Base-by-base conservation (phyloP, 2,888 invertebrate genomes). In the Oscheius sp. region DNA sequence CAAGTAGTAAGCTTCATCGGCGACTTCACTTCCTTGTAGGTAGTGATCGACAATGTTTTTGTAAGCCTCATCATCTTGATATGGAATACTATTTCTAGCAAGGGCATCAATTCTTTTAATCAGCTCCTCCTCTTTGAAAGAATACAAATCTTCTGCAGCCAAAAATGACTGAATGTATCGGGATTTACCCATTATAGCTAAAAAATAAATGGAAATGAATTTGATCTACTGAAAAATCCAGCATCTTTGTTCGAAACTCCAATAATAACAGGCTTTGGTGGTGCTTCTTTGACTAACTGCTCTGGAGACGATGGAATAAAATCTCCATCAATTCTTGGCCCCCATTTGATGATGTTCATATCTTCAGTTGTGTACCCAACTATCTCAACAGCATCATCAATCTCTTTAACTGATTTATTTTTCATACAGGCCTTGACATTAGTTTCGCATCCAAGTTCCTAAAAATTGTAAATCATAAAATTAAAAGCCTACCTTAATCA, bases 371-470 rank as follows among this genome's bases (percentile, higher is more conserved):
- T 64, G 23, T 25, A 17, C n/a, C 69, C 64, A n/a, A 67, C 48
- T 20, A 12, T 57, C 5, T 69, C 34, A 10, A 76, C 46, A 5
- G 78, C 78, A 15, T 71, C 68, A 45, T 55, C 53, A n/a, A 78
- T 70, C 23, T 76, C 69, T 29, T 74, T 68, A 12, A 76, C 31
- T 10, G 70, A 58, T 39, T 66, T 70, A 12, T 34, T 48, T 31
- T 79, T 73, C 48, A 78, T 33, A 39, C 79, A 74, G 17, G 66
- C 39, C 20, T 64, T 64, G 33, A 29, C 20, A 33, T 55, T 34
- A 5, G 46, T 15, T 8, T 3, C 2, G 33, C 69, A 69, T 1
- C 72, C 73, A n/a, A 69, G 53, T 31, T 69, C 48, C 65, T 72
- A 17, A 34, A 66, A 48, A 10, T 17, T 12, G 20, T 48, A 25